Evolutionary conservation across 2,797 vertebrate genomes (phyloP), one percentile per base, ranked within the genome.

Genomic region (Acanthornis magna): DNA sequence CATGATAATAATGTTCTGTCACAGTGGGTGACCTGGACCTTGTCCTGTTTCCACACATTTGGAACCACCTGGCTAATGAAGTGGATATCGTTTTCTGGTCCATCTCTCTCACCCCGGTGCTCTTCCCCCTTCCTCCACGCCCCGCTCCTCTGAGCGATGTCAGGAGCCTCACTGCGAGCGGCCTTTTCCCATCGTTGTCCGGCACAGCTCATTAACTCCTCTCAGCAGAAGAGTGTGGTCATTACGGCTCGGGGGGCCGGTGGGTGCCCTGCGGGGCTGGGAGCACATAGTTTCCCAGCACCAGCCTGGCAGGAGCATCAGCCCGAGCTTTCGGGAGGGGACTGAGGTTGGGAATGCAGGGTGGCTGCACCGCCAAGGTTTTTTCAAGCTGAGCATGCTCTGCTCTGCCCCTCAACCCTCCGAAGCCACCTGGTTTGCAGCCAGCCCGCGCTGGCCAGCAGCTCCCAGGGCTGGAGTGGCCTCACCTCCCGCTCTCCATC

Each of bases 1-100:
- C 97, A 96, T 96, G 94, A 96, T 81, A 96, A 98, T 98, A 94
- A 97, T 98, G 98, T 97, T 96, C 96, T 96, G 99, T 99, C 99
- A 99, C 99, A 98, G 98, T 98, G 97, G 91, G 91, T 98, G 98
- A 98, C 91, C 98, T 96, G 99, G 98, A 99, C 99, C 98, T 99
- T 99, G 99, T 97, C 96, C 97, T 96, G 88, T 97, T 95, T 97
- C 97, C 96, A 97, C 97, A 97, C 96, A 48, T 97, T 97, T 75
- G 72, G 96, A 96, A 78, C 86, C 96, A 94, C 92, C 89, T 62
- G 42, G 96, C 96, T 98, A 97, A 97, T 97, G 97, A 96, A 97
- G 91, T 96, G 89, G 96, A 95, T 91, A 93, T 97, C 96, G 96
- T 97, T 98, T 98, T 97, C 97, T 98, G 98, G 97, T 97, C 98